Evolutionary conservation across 1,140 invertebrate species (phyloP).

Genomic region (Bemisia tabaci): DNA sequence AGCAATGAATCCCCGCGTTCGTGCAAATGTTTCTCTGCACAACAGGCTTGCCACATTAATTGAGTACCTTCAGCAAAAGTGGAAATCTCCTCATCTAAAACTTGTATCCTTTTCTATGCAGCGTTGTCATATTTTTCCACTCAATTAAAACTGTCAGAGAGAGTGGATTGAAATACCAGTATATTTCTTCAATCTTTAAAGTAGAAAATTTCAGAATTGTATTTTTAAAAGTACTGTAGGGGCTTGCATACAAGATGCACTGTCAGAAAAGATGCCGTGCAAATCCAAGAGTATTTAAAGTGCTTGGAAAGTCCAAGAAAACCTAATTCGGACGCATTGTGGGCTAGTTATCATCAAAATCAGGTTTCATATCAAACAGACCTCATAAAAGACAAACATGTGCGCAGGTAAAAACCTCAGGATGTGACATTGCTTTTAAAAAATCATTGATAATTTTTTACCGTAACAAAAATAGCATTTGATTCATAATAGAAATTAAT

Average conservation of each 20-base stretch:
- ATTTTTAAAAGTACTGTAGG: not conserved
- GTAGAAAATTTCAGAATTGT: not conserved
- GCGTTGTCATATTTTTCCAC: not conserved
- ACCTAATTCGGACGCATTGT: too few species aligned
- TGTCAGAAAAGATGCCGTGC: too few species aligned
- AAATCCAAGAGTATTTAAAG: too few species aligned
- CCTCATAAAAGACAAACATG: conserved; percentile 10
- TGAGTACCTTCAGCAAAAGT: conserved; percentile 61
- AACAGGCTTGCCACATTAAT: conserved; percentile 56
- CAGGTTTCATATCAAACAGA: conserved; percentile 5
- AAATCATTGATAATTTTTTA: too few species aligned
- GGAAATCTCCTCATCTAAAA: conserved; percentile 43
- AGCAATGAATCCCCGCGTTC: conserved; percentile 81
- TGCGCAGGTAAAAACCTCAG: too few species aligned
- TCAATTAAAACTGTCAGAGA: not conserved
- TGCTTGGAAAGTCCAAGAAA: too few species aligned
- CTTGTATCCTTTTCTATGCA: conserved; percentile 36
- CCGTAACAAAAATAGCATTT: too few species aligned
- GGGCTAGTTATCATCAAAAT: too few species aligned
- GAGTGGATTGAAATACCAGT: not conserved
- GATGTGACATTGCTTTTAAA: too few species aligned
- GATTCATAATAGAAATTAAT: too few species aligned
- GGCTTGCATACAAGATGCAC: too few species aligned
- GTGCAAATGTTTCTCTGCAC: conserved; percentile 57
- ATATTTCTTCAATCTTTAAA: not conserved